Base-by-base conservation (phyloP, 2,888 invertebrate species). In the Julus scandinavius region DNA sequence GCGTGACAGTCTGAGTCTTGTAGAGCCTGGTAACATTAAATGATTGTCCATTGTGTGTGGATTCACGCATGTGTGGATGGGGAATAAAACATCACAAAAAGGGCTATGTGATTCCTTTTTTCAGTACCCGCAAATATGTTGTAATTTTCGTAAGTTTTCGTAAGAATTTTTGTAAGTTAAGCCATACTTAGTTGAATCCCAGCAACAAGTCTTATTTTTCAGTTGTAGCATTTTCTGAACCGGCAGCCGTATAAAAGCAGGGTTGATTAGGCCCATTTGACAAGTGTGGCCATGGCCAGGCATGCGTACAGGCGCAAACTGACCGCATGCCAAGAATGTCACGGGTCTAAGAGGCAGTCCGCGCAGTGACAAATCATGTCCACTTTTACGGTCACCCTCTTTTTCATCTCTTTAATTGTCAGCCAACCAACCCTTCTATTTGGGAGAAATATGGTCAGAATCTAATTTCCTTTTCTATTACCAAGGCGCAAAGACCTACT, bases 331-430 rank as follows among this genome's bases (percentile, higher is more conserved):
- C 72, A 72, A 72, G 72, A 72, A 72, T 72, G 72, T 72, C 72
- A 29, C 20, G 72, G 29, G 29, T 29, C 72, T 29, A 72, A 72
- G 72, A 20, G 72, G 29, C 29, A 11, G 29, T 20, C 72, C 29
- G 7, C 72, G 72, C 29, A 29, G 72, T 72, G 72, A 72, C 72
- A 72, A 72, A 72, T 72, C 72, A 72, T 72, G 72, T 72, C 72
- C 72, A 72, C 29, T 72, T 72, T 72, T 72, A 72, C 20, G 29
- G 29, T 20, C 72, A 11, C 72, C 72, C 72, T 29, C 72, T 72
- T 72, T 72, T 72, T 72, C 72, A 72, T 72, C 72, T 72, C 72
- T 72, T 29, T 72, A 72, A 72, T 72, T 72, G 72, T 72, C 72
- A 72, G 58, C 45, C 45, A 54, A 17, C 9, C 72, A 72, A 72